phyloP scores from a whole-genome alignment of 2,113 vertebrate genomes.

The Microcebus griseorufus region DNA sequence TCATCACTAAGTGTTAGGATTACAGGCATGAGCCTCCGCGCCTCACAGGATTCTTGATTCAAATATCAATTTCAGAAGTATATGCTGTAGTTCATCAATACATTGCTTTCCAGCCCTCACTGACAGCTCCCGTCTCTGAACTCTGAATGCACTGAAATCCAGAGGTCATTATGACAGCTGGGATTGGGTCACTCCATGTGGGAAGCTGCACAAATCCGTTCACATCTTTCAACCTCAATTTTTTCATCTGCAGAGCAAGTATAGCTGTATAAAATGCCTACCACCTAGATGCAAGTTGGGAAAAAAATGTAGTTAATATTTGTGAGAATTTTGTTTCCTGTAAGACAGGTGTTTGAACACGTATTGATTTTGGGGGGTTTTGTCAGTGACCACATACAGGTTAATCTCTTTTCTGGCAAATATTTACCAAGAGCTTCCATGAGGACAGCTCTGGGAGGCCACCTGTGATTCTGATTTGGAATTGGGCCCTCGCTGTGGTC shows the following conservation, averaged over 20 bases:
- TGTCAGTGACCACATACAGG: slow-evolving; percentile 45
- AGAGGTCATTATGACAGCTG: not conserved
- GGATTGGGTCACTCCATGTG: not conserved
- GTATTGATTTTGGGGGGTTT: slow-evolving; percentile 21
- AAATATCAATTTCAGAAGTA: not conserved
- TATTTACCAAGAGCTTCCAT: not conserved
- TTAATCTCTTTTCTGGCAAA: slow-evolving; percentile 53
- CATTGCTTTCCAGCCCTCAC: not conserved
- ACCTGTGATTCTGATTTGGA: not conserved
- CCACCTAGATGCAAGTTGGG: not conserved
- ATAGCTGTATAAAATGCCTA: not conserved
- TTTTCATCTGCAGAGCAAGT: not conserved
- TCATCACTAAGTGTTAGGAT: too few species aligned
- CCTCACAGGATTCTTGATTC: not conserved
- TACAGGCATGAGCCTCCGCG: too few species aligned
- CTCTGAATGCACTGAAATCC: not conserved
- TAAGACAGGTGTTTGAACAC: not conserved
- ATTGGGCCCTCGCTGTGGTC: not conserved
- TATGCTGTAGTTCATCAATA: too few species aligned
- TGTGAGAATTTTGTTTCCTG: not conserved
- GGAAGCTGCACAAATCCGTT: not conserved
- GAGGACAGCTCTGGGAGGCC: not conserved
- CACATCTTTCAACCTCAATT: not conserved
- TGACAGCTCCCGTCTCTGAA: not conserved
- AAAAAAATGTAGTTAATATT: not conserved